These are phyloP conservation scores for Chromobotia macracanthus DNA, from an alignment of 2,797 vertebrate species.

Conservation along the genomic window DNA sequence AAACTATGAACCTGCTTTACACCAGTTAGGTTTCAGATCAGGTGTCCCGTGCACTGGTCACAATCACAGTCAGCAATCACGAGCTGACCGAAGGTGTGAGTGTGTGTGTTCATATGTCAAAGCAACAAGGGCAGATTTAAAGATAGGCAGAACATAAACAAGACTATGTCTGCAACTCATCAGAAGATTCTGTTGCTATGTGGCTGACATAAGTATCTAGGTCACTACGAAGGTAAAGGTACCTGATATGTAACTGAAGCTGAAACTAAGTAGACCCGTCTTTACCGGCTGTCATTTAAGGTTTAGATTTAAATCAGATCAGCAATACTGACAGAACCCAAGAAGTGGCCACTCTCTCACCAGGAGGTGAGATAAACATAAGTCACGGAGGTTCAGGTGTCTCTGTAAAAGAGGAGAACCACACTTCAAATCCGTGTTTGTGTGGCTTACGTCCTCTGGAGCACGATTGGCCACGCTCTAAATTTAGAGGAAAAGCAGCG, in stretches of 20 bases:
- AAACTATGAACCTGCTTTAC: conserved; percentile 50
- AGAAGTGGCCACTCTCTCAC: neutral
- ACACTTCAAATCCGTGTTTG: conserved; percentile 64
- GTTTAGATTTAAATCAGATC: neutral
- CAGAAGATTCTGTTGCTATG: conserved; percentile 11
- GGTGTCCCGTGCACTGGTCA: conserved; percentile 34
- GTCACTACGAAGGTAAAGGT: conserved; percentile 16
- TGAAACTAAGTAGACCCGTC: neutral
- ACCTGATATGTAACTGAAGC: conserved; percentile 27
- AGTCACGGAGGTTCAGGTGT: neutral
- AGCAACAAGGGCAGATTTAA: conserved; percentile 38
- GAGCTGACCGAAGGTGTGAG: conserved; percentile 26
- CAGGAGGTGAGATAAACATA: neutral
- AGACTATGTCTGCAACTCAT: conserved; percentile 22
- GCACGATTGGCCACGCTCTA: conserved; percentile 69
- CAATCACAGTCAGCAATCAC: neutral
- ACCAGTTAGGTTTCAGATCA: conserved; percentile 37
- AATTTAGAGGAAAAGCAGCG: conserved; percentile 66
- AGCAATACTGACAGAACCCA: neutral
- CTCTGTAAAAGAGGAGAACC: neutral
- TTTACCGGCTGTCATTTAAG: neutral
- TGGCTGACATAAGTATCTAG: conserved; percentile 21
- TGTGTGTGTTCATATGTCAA: conserved; percentile 37
- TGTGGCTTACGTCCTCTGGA: conserved; percentile 65
- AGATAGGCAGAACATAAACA: conserved; percentile 28